Evolutionary conservation across 2,113 vertebrate species (phyloP).

Genomic region (Sylvilagus bachmani): DNA sequence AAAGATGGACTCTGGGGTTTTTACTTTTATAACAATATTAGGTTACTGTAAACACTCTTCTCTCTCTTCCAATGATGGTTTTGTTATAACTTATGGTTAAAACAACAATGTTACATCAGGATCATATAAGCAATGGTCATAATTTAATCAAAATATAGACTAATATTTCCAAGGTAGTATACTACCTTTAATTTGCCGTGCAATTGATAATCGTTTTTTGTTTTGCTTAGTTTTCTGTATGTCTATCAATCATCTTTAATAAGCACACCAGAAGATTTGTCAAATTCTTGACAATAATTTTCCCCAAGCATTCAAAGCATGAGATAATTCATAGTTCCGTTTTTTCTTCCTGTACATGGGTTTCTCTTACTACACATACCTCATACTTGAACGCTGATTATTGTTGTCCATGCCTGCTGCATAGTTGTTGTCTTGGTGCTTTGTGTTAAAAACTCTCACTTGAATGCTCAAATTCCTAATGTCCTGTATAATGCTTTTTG

Average conservation of each 20-base stretch:
- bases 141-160: background rate
- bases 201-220: background rate
- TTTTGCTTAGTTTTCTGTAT: background rate
- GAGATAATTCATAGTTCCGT: background rate
- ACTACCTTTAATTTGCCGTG: background rate
- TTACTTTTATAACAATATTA: background rate
- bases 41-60: background rate
- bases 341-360: conserved; percentile 4
- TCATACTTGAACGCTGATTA: background rate
- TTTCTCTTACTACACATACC: fast-evolving
- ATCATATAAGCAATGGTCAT: background rate
- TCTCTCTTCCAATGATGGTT: background rate
- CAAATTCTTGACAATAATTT: background rate
- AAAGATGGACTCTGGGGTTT: background rate
- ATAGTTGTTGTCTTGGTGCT: background rate
- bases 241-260: background rate
- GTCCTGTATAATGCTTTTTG: background rate
- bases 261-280: background rate
- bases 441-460: background rate
- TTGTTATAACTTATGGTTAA: background rate
- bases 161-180: background rate
- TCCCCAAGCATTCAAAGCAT: background rate
- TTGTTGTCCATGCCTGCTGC: background rate
- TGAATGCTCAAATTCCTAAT: background rate
- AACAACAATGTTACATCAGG: background rate